These are phyloP conservation scores for Podilymbus podiceps DNA, from an alignment of 2,113 vertebrate genomes.

Conservation along the genomic window DNA sequence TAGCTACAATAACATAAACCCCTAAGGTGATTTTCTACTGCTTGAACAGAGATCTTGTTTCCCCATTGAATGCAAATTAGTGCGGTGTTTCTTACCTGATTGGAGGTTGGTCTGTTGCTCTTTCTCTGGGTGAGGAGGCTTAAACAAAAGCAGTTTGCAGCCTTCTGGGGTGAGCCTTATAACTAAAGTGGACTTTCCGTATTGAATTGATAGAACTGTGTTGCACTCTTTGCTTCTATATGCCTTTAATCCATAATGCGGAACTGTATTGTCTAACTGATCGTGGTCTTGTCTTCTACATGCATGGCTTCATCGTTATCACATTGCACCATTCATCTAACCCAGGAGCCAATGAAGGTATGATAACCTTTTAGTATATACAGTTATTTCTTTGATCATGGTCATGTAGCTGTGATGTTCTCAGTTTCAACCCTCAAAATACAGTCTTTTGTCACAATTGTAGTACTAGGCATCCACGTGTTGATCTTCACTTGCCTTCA, in stretches of 20 bases:
- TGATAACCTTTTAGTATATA: slow-evolving; percentile 29
- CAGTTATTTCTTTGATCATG: not conserved
- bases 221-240: slow-evolving; percentile 22
- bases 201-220: not conserved
- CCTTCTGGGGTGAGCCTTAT: not conserved
- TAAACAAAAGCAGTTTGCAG: not conserved
- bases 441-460: not conserved
- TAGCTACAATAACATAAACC: not conserved
- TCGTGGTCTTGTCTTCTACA: slow-evolving; percentile 66
- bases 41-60: not conserved
- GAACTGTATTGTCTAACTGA: slow-evolving; percentile 49
- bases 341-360: slow-evolving; percentile 81
- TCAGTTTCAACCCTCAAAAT: not conserved
- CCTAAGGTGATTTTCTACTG: not conserved
- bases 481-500: not conserved
- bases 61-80: not conserved
- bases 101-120: not conserved
- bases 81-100: not conserved
- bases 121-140: not conserved
- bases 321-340: slow-evolving; percentile 65
- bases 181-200: not conserved
- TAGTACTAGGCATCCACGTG: no score
- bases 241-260: slow-evolving; percentile 12
- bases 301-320: slow-evolving; percentile 78
- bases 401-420: not conserved